Evolutionary conservation across 2,888 invertebrate species (phyloP).

Genomic region (Cataglyphis altisquamis): DNA sequence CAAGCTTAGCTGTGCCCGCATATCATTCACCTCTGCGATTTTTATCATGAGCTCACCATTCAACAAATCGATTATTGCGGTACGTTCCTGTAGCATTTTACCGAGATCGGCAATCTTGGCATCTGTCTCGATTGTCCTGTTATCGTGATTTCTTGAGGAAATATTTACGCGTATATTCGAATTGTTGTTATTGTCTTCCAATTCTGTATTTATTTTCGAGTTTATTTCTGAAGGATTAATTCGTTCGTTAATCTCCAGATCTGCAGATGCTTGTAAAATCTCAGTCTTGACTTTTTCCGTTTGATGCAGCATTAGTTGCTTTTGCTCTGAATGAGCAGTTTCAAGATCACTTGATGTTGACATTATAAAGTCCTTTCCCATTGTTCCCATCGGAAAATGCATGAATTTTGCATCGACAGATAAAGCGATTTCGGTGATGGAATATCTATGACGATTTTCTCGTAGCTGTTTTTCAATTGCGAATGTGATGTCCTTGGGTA

Average conservation of each 20-base stretch:
- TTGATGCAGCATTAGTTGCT: neutral
- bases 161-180: neutral
- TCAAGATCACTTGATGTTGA: neutral
- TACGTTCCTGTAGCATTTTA: neutral
- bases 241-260: neutral
- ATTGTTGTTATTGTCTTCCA: neutral
- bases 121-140: neutral
- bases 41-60: neutral
- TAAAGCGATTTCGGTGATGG: neutral
- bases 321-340: neutral
- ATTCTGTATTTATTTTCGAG: neutral
- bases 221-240: neutral
- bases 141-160: neutral
- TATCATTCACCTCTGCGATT: neutral
- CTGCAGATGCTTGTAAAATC: neutral
- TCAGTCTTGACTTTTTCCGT: neutral
- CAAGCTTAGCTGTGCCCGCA: constrained; percentile 28
- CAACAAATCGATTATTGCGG: neutral
- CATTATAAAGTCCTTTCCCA: neutral
- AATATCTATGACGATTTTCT: neutral
- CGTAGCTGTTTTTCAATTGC: neutral
- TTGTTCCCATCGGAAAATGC: neutral
- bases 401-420: neutral
- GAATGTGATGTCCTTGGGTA: neutral
- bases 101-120: neutral